Percentiles rank a stretch among this genome's conserved stretches.
Evolutionary conservation across 2,113 vertebrate species (phyloP).

Genomic region (Egretta garzetta): DNA sequence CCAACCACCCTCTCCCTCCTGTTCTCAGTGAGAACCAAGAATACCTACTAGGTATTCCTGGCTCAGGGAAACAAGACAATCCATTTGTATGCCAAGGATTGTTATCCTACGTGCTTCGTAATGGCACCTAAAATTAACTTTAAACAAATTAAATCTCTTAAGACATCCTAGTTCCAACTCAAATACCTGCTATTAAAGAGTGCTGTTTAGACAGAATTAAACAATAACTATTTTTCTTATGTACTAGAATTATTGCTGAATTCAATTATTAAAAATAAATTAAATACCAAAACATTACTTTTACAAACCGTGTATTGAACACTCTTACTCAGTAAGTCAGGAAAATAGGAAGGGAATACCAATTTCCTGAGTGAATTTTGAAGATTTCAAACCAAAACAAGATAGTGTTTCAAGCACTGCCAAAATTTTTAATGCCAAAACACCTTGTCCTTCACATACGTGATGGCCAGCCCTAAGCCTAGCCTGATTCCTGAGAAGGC

Average conservation of each 20-base stretch:
- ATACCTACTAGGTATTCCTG: not conserved
- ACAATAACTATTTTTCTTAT: not conserved
- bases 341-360: not conserved
- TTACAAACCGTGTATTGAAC: not conserved
- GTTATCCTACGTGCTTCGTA: not conserved
- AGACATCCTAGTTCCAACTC: not conserved
- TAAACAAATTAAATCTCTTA: not conserved
- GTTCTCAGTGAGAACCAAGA: not conserved
- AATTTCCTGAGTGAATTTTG: not conserved
- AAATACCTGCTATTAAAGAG: not conserved
- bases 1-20: not conserved
- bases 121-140: not conserved
- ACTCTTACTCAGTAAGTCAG: not conserved
- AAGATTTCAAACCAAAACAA: not conserved
- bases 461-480: not conserved
- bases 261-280: not conserved
- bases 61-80: not conserved
- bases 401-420: not conserved
- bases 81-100: not conserved
- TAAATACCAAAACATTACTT: not conserved
- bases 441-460: not conserved
- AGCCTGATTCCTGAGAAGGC: not conserved
- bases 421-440: not conserved
- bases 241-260: not conserved
- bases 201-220: not conserved